Conservation (phyloP, 2,113 vertebrate genomes). For the Engystomops pustulosus region DNA sequence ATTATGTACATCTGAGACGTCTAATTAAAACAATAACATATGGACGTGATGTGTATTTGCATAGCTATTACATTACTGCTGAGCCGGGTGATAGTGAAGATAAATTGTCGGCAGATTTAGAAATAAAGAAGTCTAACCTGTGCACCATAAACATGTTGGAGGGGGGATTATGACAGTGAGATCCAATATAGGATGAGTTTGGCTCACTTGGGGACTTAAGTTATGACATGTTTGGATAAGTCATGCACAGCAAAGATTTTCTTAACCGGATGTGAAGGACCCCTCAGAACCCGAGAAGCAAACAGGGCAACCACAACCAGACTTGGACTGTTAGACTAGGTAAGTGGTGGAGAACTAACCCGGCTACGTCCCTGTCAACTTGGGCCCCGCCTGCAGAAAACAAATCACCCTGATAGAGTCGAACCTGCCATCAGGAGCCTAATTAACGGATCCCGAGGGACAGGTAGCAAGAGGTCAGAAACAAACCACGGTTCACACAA, state of each 20-base stretch:
- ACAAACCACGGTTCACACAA: too few species aligned
- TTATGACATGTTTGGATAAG: background rate
- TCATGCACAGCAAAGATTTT: background rate
- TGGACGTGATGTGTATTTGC: constrained; percentile 46
- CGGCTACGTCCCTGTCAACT: too few species aligned
- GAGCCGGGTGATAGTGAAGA: constrained; percentile 14
- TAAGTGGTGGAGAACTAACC: too few species aligned
- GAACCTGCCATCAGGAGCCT: too few species aligned
- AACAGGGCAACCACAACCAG: too few species aligned
- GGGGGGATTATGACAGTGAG: background rate
- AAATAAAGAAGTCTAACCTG: constrained; percentile 16
- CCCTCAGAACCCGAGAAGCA: too few species aligned
- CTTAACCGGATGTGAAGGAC: too few species aligned
- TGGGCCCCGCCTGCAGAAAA: too few species aligned
- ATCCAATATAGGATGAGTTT: background rate
- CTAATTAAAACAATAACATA: constrained; percentile 56
- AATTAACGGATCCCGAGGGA: too few species aligned
- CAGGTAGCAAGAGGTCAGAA: too few species aligned
- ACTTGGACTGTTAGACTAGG: too few species aligned
- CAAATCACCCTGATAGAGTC: too few species aligned
- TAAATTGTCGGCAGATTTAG: constrained; percentile 30
- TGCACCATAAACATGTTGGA: background rate
- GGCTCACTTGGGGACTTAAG: background rate
- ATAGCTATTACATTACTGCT: constrained; percentile 48
- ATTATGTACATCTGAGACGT: constrained; percentile 47